Percentiles rank a stretch among this genome's conserved stretches.
Conservation (phyloP, 1,140 invertebrate genomes). For the Drosophila cardini region DNA sequence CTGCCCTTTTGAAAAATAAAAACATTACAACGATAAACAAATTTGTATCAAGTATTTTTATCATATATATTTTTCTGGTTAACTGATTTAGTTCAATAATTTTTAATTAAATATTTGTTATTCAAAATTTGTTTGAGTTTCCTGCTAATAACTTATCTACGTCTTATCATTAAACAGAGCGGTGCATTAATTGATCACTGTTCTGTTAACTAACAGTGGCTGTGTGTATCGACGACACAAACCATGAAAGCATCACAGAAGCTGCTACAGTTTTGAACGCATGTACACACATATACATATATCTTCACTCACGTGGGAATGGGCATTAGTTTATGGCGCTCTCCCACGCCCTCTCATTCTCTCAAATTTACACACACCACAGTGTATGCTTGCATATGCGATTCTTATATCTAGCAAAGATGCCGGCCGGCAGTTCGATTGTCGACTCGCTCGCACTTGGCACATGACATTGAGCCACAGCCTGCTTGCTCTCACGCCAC, state of each 20-base stretch:
- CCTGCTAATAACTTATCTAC: not conserved
- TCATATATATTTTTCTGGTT: too few species aligned
- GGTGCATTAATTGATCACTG: not conserved
- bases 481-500: constrained; percentile 40
- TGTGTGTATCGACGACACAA: constrained; percentile 39
- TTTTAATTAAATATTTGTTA: not conserved
- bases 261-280: constrained; percentile 28
- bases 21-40: constrained; percentile 59
- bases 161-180: not conserved
- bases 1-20: constrained; percentile 63
- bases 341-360: constrained; percentile 35
- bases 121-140: not conserved
- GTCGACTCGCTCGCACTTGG: constrained; percentile 58
- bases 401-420: constrained; percentile 42
- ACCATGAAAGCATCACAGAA: constrained; percentile 29
- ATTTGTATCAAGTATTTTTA: not conserved
- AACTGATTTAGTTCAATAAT: not conserved
- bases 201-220: constrained; percentile 30
- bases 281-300: not conserved
- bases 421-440: constrained; percentile 63
- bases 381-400: constrained; percentile 13
- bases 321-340: not conserved
- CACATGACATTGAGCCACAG: constrained; percentile 71
- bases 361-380: constrained; percentile 1
- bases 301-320: constrained; percentile 35